These are phyloP conservation scores for Scomber scombrus DNA, from an alignment of 2,113 vertebrate species.

Conservation along the genomic window DNA sequence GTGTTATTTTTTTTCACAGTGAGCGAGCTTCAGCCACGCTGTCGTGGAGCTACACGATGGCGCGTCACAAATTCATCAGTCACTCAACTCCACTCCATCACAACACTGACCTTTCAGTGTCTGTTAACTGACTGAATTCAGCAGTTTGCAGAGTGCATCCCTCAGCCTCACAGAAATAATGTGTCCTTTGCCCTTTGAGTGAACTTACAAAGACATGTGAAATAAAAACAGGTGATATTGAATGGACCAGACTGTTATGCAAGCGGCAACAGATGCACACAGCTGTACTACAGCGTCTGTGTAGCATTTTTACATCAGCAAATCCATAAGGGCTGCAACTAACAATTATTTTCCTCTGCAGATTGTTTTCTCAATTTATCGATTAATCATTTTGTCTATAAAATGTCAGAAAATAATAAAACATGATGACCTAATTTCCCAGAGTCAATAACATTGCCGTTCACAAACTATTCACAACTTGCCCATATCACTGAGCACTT, in stretches of 20 bases:
- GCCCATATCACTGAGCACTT: too few relatives aligned
- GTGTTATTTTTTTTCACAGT: background rate
- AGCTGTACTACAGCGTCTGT: background rate
- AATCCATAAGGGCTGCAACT: background rate
- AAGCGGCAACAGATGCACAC: background rate
- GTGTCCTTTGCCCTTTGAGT: background rate
- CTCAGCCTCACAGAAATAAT: background rate
- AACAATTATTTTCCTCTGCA: too few relatives aligned
- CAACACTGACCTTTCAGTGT: slow-evolving; percentile 57
- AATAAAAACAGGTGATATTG: background rate
- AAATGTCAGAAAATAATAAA: too few relatives aligned
- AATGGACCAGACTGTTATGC: background rate
- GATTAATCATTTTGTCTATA: too few relatives aligned
- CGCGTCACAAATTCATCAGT: slow-evolving; percentile 47
- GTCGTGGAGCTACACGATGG: slow-evolving; percentile 18
- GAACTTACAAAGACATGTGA: background rate
- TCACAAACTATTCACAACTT: too few relatives aligned
- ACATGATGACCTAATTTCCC: too few relatives aligned
- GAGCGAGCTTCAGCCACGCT: slow-evolving; percentile 1
- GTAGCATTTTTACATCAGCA: background rate
- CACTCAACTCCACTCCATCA: slow-evolving; percentile 22
- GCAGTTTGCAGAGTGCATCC: slow-evolving; percentile 27
- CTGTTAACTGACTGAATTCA: slow-evolving; percentile 28
- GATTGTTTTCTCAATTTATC: too few relatives aligned
- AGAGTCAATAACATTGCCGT: too few relatives aligned